phyloP scores from a whole-genome alignment of 2,797 vertebrate genomes.

The Sebastolobus alascanus region DNA sequence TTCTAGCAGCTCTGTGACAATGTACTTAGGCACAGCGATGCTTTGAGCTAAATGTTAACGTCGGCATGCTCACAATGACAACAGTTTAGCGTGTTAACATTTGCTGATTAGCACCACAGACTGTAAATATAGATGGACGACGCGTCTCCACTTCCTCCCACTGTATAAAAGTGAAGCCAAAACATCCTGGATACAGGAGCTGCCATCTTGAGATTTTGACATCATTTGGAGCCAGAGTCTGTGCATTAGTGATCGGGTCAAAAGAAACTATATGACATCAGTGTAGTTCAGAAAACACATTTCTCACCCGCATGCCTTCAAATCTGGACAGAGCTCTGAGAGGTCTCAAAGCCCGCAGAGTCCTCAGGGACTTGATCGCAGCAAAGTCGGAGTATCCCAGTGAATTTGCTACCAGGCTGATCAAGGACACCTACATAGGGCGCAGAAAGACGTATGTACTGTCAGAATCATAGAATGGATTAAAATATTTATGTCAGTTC shows the following conservation, averaged over 20 bases:
- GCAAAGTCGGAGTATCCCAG: conserved; percentile 88
- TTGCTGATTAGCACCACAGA: not conserved
- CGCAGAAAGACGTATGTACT: conserved; percentile 27
- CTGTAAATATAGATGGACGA: too few species aligned
- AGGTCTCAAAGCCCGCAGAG: conserved; percentile 87
- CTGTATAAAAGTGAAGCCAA: too few species aligned
- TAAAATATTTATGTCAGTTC: not conserved
- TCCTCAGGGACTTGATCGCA: conserved; percentile 88
- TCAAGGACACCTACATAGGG: conserved; percentile 83
- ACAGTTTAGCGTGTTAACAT: not conserved
- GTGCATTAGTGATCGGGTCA: not conserved
- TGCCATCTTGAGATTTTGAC: too few species aligned
- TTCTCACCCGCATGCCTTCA: conserved; percentile 90
- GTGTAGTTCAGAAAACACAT: not conserved
- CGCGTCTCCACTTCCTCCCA: too few species aligned
- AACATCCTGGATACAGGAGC: too few species aligned
- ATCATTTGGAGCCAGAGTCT: too few species aligned
- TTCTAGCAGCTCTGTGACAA: too few species aligned
- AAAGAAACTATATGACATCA: not conserved
- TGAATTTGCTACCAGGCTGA: conserved; percentile 87
- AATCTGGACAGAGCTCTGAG: conserved; percentile 88
- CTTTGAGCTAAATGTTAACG: not conserved
- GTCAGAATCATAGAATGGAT: conserved; percentile 15
- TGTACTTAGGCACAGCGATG: fast-evolving
- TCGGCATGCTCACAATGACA: not conserved